Evolutionary conservation across 2,113 vertebrate species (phyloP).

Genomic region (Phasianus colchicus): DNA sequence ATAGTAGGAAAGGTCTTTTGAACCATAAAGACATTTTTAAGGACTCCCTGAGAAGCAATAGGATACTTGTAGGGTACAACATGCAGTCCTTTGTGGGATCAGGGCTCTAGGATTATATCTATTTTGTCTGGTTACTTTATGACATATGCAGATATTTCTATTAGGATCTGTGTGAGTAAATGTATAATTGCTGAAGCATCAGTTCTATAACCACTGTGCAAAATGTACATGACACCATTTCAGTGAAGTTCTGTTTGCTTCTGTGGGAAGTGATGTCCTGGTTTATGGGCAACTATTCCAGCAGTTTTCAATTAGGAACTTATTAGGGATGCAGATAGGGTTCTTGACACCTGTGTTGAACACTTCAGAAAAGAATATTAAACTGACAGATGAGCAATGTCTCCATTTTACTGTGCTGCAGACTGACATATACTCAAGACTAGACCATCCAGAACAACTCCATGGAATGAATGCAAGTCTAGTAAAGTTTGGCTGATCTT

Average conservation of each 20-base stretch:
- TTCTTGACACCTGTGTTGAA: not conserved
- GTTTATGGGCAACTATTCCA: not conserved
- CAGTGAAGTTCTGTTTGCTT: constrained; percentile 13
- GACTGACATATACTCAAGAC: not conserved
- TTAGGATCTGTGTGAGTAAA: not conserved
- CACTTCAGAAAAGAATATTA: not conserved
- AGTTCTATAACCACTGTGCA: not conserved
- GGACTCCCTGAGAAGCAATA: not conserved
- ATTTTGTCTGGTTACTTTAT: not conserved
- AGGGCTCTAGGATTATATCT: not conserved
- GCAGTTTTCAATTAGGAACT: not conserved
- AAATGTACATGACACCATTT: not conserved
- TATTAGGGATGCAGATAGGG: not conserved
- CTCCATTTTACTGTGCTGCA: not conserved
- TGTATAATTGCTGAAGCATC: not conserved
- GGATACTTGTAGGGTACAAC: not conserved
- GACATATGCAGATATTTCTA: not conserved
- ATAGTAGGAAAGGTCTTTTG: not conserved
- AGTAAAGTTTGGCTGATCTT: not conserved
- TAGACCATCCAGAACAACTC: not conserved
- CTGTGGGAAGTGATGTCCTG: not conserved
- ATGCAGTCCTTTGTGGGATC: not conserved
- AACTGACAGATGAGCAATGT: not conserved
- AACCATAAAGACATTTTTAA: not conserved
- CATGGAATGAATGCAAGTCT: not conserved